phyloP scores from a whole-genome alignment of 2,797 vertebrate genomes.

The Heterohyrax brucei region DNA sequence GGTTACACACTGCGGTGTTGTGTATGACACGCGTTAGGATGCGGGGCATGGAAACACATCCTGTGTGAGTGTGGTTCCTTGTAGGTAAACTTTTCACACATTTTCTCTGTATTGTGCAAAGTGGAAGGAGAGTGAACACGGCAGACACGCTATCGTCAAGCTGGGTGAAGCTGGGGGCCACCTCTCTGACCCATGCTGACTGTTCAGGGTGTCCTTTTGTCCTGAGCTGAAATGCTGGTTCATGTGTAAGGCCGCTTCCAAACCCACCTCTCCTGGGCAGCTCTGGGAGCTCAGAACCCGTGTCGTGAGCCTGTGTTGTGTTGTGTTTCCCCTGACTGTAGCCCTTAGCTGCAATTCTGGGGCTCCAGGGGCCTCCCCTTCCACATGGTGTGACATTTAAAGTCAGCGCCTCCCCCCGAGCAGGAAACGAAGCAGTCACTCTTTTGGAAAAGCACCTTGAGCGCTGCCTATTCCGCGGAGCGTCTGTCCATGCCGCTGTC shows the following conservation, averaged over 20 bases:
- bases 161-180: neutral
- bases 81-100: neutral
- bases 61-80: no score
- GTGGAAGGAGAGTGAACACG: neutral
- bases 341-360: neutral
- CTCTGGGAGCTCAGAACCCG: constrained; percentile 27
- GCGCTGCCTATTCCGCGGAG: neutral
- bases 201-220: constrained; percentile 4
- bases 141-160: constrained; percentile 23
- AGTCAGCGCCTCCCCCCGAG: neutral
- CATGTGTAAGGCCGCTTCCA: neutral
- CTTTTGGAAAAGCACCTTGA: neutral
- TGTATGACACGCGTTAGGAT: neutral
- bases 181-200: neutral
- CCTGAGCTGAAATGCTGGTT: constrained; percentile 29
- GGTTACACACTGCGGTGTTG: neutral
- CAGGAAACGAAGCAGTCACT: neutral
- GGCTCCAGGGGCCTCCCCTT: neutral
- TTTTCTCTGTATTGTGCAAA: neutral
- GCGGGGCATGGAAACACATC: no score
- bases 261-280: neutral
- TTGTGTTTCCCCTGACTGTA: neutral
- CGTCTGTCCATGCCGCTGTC: neutral
- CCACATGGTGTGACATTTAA: neutral
- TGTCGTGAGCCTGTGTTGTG: no score